Evolutionary conservation across 2,113 vertebrate species (phyloP).

Genomic region (Psilopogon haemacephalus): DNA sequence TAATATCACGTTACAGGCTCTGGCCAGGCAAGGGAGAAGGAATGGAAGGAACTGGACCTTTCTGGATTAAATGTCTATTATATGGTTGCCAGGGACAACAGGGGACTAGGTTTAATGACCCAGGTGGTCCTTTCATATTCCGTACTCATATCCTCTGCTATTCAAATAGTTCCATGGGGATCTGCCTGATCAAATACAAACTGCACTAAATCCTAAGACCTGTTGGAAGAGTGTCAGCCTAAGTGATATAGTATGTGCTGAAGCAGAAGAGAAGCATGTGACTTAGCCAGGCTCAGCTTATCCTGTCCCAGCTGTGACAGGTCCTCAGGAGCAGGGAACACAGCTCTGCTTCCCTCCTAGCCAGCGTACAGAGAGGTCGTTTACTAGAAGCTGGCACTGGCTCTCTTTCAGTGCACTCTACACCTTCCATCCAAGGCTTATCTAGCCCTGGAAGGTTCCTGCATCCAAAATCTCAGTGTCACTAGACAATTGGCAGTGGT

Average conservation of each 20-base stretch:
- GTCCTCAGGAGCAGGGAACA: not conserved
- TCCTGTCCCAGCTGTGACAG: not conserved
- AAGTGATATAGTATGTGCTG: not conserved
- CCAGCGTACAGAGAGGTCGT: not conserved
- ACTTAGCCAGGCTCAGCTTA: not conserved
- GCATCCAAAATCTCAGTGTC: not conserved
- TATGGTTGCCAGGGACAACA: conserved; percentile 46
- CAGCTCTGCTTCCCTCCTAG: not conserved
- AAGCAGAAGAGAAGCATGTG: not conserved
- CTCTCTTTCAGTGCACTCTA: not conserved
- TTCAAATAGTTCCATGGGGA: conserved; percentile 23
- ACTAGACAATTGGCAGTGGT: not conserved
- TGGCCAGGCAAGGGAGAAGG: not conserved
- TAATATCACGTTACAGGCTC: conserved; percentile 45
- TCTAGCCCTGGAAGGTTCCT: not conserved
- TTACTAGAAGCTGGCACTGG: not conserved
- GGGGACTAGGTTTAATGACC: conserved; percentile 18
- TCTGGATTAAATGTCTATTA: conserved; percentile 56
- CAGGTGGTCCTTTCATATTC: conserved; percentile 45
- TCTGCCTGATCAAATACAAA: conserved; percentile 43
- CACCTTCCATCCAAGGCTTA: not conserved
- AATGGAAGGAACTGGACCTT: conserved; percentile 6
- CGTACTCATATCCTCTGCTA: conserved; percentile 48
- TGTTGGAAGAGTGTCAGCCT: not conserved
- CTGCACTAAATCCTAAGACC: conserved; percentile 23